These are phyloP conservation scores for Paedocypris micromegethes DNA, from an alignment of 2,797 vertebrate genomes.

Conservation along the genomic window DNA sequence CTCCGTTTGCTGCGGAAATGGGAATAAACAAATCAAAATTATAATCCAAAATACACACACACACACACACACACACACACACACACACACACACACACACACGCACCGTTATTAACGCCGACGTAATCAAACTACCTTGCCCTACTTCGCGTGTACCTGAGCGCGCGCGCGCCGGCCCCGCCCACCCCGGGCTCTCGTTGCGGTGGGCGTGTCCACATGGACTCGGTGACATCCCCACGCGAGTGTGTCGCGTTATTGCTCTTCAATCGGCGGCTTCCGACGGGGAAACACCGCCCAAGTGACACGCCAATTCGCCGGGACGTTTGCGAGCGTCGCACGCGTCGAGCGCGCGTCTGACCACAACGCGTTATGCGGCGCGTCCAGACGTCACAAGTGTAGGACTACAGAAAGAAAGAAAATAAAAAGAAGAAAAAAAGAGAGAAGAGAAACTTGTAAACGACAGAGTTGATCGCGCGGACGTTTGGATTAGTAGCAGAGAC, in stretches of 20 bases:
- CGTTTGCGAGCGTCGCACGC: slow-evolving; percentile 57
- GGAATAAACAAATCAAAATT: too few relatives aligned
- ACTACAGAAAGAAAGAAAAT: too few relatives aligned
- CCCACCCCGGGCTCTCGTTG: slow-evolving; percentile 57
- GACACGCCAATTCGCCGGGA: slow-evolving; percentile 60
- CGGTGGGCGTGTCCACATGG: slow-evolving; percentile 74
- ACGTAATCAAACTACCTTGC: slow-evolving; percentile 44
- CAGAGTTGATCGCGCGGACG: too few relatives aligned
- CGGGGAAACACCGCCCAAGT: slow-evolving; percentile 54
- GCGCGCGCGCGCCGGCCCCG: slow-evolving; percentile 33
- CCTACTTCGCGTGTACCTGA: slow-evolving; percentile 51
- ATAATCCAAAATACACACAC: too few relatives aligned
- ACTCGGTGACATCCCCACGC: slow-evolving; percentile 71
- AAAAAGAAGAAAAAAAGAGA: too few relatives aligned
- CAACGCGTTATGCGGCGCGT: slow-evolving; percentile 60
- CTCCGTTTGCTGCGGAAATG: too few relatives aligned
- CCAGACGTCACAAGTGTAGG: slow-evolving; percentile 71
- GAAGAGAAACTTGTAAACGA: too few relatives aligned
- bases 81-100: neutral
- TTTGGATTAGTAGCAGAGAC: slow-evolving; percentile 73
- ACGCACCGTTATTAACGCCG: slow-evolving; percentile 34
- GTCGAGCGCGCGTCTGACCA: slow-evolving; percentile 59
- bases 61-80: too few relatives aligned
- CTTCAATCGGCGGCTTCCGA: slow-evolving; percentile 49
- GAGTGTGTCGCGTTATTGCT: slow-evolving; percentile 68